Conservation (phyloP, 2,113 vertebrate genomes). For the Rhinoderma darwinii region DNA sequence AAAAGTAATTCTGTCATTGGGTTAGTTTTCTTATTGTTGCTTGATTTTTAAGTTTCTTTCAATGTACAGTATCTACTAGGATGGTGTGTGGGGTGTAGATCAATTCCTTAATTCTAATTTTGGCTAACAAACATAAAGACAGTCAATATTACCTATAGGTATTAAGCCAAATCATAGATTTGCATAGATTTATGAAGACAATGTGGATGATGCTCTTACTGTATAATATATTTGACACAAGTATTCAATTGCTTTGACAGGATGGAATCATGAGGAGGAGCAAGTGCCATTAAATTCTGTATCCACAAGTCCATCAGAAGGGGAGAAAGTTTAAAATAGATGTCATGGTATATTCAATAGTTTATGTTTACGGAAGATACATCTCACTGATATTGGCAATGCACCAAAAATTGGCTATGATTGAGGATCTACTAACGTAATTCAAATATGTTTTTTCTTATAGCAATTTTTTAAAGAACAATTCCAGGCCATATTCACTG, state of each 20-base stretch:
- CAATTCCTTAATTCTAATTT: not conserved
- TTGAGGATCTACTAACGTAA: not conserved
- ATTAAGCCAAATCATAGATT: too few species aligned
- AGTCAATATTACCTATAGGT: not conserved
- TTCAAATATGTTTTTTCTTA: not conserved
- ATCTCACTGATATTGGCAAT: conserved; percentile 7
- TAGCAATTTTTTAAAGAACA: not conserved
- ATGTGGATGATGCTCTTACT: not conserved
- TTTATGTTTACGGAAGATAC: not conserved
- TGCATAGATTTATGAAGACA: not conserved
- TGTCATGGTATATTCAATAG: not conserved
- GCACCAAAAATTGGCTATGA: not conserved
- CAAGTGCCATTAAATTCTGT: conserved; percentile 60
- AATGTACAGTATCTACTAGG: too few species aligned
- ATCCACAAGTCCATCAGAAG: conserved; percentile 61
- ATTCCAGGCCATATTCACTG: not conserved
- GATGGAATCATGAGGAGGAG: conserved; percentile 63
- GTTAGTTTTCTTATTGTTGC: too few species aligned
- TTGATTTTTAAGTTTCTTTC: too few species aligned
- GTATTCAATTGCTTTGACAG: conserved; percentile 59
- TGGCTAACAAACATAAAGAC: not conserved
- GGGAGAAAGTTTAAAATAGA: not conserved
- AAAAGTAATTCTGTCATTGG: too few species aligned
- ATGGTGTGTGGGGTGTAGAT: not conserved
- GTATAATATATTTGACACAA: not conserved